Evolutionary conservation across 2,797 vertebrate species (phyloP).

Genomic region (Gorsachius magnificus): DNA sequence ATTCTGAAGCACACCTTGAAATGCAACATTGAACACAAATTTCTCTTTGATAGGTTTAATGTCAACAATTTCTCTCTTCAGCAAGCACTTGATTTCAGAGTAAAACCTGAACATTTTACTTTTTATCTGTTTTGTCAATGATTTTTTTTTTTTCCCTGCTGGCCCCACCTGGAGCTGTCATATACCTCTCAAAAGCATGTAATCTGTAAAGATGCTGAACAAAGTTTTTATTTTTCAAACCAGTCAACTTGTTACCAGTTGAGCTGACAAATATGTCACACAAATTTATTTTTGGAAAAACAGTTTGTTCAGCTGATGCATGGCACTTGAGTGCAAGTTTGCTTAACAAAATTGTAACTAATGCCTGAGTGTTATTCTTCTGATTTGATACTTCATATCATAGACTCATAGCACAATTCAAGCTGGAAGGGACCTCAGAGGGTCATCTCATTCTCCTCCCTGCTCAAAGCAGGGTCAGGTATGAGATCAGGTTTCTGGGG

Average conservation of each 20-base stretch:
- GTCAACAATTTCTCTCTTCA: conserved; percentile 45
- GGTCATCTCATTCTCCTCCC: not conserved
- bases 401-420: not conserved
- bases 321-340: not conserved
- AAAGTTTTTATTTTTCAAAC: not conserved
- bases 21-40: conserved; percentile 14
- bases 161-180: not conserved
- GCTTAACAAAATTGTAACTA: not conserved
- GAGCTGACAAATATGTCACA: not conserved
- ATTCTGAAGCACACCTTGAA: conserved; percentile 17
- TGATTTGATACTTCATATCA: not conserved
- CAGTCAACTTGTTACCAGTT: not conserved
- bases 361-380: not conserved
- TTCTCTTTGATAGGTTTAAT: conserved; percentile 52
- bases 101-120: conserved; percentile 11
- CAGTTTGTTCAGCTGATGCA: not conserved
- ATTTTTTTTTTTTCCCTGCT: not conserved
- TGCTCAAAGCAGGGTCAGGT: not conserved
- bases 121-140: conserved; percentile 16
- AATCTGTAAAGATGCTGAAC: not conserved
- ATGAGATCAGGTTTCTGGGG: not conserved
- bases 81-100: not conserved
- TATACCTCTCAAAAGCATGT: not conserved
- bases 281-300: not conserved
- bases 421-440: not conserved